Evolutionary conservation across 2,797 vertebrate species (phyloP).

Genomic region (Microctenopoma stevenorrisi): DNA sequence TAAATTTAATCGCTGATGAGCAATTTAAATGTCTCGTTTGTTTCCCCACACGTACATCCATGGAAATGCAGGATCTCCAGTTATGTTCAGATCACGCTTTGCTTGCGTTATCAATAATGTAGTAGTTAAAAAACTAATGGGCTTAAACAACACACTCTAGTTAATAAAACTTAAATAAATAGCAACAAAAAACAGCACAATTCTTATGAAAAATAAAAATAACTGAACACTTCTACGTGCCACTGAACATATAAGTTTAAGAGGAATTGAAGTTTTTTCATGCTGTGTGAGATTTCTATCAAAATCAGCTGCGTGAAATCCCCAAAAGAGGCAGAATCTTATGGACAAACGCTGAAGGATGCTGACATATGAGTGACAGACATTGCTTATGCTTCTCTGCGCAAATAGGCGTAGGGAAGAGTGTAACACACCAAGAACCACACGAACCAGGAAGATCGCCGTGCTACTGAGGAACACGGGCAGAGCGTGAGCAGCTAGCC

Average conservation of each 20-base stretch:
- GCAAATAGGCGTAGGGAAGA: not conserved
- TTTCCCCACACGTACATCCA: no score
- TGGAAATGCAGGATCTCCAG: no score
- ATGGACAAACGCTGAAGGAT: not conserved
- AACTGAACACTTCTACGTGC: no score
- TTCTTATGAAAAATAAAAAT: no score
- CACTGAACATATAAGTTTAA: no score
- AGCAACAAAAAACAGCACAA: no score
- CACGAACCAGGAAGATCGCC: not conserved
- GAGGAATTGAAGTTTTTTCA: not conserved
- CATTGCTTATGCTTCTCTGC: not conserved
- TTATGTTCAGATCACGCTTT: no score
- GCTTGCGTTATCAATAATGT: no score
- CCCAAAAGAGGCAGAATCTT: not conserved
- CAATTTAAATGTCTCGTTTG: no score
- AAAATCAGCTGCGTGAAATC: slow-evolving; percentile 9
- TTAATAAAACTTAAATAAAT: no score
- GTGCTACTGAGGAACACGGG: not conserved
- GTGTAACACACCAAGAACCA: not conserved
- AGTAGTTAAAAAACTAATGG: no score
- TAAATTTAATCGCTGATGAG: not conserved
- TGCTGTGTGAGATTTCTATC: slow-evolving; percentile 2
- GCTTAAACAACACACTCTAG: no score
- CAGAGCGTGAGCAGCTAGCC: not conserved
- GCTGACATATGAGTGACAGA: slow-evolving; percentile 14